These are phyloP conservation scores for Penaeus monodon DNA, from an alignment of 2,888 invertebrate genomes.

Conservation along the genomic window DNA sequence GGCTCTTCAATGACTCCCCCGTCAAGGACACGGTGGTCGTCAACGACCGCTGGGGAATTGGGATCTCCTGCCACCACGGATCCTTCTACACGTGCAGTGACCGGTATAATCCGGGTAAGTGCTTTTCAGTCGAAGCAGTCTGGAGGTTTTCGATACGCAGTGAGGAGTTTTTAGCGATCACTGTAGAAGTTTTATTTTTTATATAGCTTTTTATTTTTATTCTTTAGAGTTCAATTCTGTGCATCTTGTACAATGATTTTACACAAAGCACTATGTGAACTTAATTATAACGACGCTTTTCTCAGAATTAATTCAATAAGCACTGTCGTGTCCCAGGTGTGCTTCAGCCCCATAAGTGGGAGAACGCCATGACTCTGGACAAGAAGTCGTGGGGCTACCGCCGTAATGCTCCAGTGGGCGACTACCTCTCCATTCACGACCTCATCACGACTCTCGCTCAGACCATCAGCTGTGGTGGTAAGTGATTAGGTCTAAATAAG, in stretches of 20 bases:
- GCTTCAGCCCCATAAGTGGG: conserved; percentile 88
- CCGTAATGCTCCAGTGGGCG: conserved; percentile 78
- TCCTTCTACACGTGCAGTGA: conserved; percentile 89
- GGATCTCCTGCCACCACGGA: conserved; percentile 86
- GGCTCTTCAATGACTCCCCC: conserved; percentile 92
- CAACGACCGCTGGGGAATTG: conserved; percentile 94
- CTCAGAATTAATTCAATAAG: no score
- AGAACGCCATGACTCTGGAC: conserved; percentile 94
- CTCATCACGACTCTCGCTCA: conserved; percentile 80
- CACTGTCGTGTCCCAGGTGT: conserved; percentile 74
- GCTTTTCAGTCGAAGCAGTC: background rate
- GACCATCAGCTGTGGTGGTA: conserved; percentile 90
- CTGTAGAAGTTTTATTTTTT: no score
- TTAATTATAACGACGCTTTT: no score
- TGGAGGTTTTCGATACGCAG: no score
- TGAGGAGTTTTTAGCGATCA: no score
- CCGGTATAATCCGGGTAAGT: conserved; percentile 77
- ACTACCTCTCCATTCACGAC: conserved; percentile 77
- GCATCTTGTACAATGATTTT: no score
- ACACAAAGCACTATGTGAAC: no score
- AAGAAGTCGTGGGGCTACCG: conserved; percentile 87
- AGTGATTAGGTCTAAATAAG: conserved; percentile 68
- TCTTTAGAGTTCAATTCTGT: no score
- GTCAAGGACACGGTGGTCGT: conserved; percentile 89
- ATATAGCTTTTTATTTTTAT: no score